Percentiles rank a stretch among this genome's conserved stretches.
Conservation (phyloP, 1,140 invertebrate genomes). For the Drosophila pseudoobscura region DNA sequence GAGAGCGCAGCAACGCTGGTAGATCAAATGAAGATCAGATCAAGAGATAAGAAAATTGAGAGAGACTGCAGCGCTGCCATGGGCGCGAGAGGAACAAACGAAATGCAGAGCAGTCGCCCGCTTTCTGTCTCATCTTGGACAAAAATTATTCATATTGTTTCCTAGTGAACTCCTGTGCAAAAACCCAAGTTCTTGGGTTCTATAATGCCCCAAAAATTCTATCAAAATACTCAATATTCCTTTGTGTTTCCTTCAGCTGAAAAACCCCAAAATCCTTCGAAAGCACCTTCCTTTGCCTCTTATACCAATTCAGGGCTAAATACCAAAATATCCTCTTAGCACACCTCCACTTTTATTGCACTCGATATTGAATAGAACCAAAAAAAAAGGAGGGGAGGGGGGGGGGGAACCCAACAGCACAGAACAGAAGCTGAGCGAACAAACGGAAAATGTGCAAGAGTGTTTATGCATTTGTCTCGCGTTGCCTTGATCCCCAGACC, state of each 20-base stretch:
- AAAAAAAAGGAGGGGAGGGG: neutral
- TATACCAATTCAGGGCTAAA: constrained; percentile 23
- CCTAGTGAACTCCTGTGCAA: too few relatives aligned
- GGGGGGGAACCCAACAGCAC: constrained; percentile 1
- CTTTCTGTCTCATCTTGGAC: too few relatives aligned
- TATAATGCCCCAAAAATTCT: neutral
- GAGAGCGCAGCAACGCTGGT: too few relatives aligned
- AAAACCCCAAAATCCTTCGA: constrained; percentile 23
- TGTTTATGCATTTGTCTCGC: constrained; percentile 78
- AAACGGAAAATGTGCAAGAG: constrained; percentile 47
- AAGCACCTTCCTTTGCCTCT: constrained; percentile 5
- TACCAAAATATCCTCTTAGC: constrained; percentile 28
- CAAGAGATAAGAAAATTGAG: too few relatives aligned
- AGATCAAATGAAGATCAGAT: too few relatives aligned
- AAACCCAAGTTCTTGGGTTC: too few relatives aligned
- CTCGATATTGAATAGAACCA: constrained; percentile 31
- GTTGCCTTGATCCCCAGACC: constrained; percentile 78
- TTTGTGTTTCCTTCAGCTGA: neutral
- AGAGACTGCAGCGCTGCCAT: too few relatives aligned
- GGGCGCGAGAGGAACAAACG: too few relatives aligned
- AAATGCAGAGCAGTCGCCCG: too few relatives aligned
- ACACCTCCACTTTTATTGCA: constrained; percentile 24
- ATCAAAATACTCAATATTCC: neutral
- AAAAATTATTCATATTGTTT: too few relatives aligned
- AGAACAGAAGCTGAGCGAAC: constrained; percentile 13